A percentile compares a stretch with the other conserved stretches of the same genome.
phyloP scores from a whole-genome alignment of 1,140 invertebrate genomes.

The Lineus longissimus region DNA sequence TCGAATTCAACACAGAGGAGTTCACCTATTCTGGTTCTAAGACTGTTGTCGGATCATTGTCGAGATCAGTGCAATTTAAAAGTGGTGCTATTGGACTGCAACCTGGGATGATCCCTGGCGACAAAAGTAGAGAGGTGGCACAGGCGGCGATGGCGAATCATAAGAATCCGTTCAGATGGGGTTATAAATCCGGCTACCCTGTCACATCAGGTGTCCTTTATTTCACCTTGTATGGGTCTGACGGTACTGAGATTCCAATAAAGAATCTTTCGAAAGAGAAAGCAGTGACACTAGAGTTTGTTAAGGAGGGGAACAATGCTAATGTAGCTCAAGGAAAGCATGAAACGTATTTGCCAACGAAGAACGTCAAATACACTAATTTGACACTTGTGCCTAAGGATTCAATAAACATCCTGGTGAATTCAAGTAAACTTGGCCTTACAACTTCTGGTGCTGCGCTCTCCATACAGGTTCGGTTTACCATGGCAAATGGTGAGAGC shows the following conservation, averaged over 20 bases:
- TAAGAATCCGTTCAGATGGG: conserved; percentile 34
- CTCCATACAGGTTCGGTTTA: conserved; percentile 25
- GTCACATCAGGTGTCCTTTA: conserved; percentile 26
- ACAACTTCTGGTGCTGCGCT: conserved; percentile 6
- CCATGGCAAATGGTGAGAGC: conserved; percentile 12
- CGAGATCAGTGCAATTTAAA: conserved; percentile 11
- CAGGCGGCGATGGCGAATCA: conserved; percentile 20
- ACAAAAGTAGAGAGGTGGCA: conserved; percentile 20
- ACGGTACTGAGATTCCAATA: conserved; percentile 27
- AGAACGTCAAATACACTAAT: no score
- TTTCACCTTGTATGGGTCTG: conserved; percentile 27
- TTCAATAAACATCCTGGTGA: conserved; percentile 18
- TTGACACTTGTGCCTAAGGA: no score
- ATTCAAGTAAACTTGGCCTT: not conserved
- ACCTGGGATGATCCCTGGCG: conserved; percentile 8
- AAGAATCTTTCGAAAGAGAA: conserved; percentile 14
- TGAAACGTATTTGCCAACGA: no score
- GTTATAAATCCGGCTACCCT: conserved; percentile 11
- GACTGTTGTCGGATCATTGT: conserved; percentile 11
- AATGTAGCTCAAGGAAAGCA: no score
- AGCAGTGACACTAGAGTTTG: conserved; percentile 17
- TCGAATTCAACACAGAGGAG: conserved; percentile 17
- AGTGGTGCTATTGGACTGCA: conserved; percentile 9
- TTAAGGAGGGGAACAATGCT: no score
- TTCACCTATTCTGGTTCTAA: conserved; percentile 14